Conservation (phyloP, 2,888 invertebrate genomes). For the Diarsia rubi region DNA sequence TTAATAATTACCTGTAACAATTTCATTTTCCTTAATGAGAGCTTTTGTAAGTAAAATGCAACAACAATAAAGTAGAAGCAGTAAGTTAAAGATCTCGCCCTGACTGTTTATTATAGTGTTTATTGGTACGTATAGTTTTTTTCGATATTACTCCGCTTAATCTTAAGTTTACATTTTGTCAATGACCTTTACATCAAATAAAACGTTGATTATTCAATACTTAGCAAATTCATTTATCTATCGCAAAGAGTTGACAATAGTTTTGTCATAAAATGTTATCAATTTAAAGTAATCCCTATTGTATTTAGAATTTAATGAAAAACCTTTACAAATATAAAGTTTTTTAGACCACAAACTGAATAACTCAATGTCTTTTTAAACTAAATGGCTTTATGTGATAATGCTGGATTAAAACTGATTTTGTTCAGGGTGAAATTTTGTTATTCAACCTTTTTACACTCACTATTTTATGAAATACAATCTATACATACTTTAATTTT, state of each 20-base stretch:
- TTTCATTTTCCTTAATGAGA: no score
- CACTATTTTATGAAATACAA: slow-evolving; percentile 16
- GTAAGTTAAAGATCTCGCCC: neutral
- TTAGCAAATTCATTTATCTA: neutral
- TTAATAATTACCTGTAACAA: neutral
- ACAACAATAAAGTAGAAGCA: no score
- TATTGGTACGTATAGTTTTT: neutral
- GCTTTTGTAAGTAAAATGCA: no score
- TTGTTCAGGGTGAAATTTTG: slow-evolving; percentile 57
- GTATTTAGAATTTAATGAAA: slow-evolving; percentile 24
- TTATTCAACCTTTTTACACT: slow-evolving; percentile 38
- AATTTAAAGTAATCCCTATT: slow-evolving; percentile 9
- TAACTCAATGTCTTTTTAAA: slow-evolving; percentile 32
- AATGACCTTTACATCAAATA: neutral
- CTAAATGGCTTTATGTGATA: slow-evolving; percentile 42
- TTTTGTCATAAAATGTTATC: slow-evolving; percentile 21
- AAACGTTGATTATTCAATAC: slow-evolving; percentile 1
- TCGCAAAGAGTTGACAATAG: slow-evolving; percentile 21
- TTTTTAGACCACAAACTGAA: slow-evolving; percentile 17
- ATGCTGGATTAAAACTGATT: slow-evolving; percentile 51
- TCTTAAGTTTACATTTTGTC: slow-evolving; percentile 26
- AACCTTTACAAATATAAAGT: slow-evolving; percentile 2
- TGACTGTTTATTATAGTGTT: no score
- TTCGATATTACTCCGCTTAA: slow-evolving; percentile 12
- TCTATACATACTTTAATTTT: slow-evolving; percentile 13